Conservation (phyloP, 2,797 vertebrate species). For the Cyclopterus lumpus region DNA sequence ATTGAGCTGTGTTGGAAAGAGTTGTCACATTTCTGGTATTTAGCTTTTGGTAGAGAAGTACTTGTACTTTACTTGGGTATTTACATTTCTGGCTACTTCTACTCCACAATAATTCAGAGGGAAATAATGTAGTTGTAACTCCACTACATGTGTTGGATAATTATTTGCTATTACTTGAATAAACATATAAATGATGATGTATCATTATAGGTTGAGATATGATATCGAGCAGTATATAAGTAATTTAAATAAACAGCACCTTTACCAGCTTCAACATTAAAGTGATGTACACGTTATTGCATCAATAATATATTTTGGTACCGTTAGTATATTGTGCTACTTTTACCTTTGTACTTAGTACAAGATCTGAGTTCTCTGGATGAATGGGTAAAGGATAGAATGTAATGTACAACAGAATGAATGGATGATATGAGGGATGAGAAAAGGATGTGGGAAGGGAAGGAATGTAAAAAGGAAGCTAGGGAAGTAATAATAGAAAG, state of each 20-base stretch:
- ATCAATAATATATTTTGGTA: background rate
- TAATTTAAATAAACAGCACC: too few species aligned
- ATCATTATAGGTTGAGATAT: too few species aligned
- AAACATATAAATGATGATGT: too few species aligned
- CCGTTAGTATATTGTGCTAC: background rate
- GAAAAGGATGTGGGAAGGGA: constrained; percentile 10
- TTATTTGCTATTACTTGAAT: too few species aligned
- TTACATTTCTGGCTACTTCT: background rate
- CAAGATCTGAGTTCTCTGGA: background rate
- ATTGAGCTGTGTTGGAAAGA: too few species aligned
- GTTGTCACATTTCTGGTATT: background rate
- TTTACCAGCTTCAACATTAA: background rate
- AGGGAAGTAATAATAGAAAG: constrained; percentile 60
- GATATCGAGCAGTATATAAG: too few species aligned
- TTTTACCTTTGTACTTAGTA: background rate
- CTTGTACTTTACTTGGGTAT: background rate
- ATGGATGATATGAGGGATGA: constrained; percentile 53
- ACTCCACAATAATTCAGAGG: background rate
- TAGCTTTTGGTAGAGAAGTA: background rate
- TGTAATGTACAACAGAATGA: background rate
- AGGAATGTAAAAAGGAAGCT: constrained; percentile 42
- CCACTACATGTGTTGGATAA: background rate
- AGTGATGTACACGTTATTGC: background rate
- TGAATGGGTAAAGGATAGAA: background rate
- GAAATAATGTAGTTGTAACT: background rate